Conservation (phyloP, 2,113 vertebrate species). For the Bufo bufo region DNA sequence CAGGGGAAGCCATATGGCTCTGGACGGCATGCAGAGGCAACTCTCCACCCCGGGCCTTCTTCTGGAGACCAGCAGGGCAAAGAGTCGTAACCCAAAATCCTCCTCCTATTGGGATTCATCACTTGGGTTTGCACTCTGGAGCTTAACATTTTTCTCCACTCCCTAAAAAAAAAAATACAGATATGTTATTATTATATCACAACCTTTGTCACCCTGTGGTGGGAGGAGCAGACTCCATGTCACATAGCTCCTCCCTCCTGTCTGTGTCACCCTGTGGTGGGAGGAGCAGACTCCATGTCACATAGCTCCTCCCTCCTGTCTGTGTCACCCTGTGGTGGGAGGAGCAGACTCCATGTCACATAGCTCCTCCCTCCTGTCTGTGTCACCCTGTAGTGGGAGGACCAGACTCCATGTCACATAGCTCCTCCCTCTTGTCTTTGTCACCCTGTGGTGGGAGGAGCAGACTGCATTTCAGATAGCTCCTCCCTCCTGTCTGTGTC, state of each 20-base stretch:
- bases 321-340: slow-evolving; percentile 8
- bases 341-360: slow-evolving; percentile 22
- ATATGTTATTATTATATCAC: background rate
- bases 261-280: background rate
- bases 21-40: slow-evolving; percentile 48
- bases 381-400: slow-evolving; percentile 4
- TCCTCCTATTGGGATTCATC: slow-evolving; percentile 49
- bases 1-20: slow-evolving; percentile 20
- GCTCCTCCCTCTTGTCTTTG: background rate
- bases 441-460: slow-evolving; percentile 2
- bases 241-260: slow-evolving; percentile 2
- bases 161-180: background rate
- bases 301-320: no score
- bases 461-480: slow-evolving; percentile 26
- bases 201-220: background rate
- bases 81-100: slow-evolving; percentile 25
- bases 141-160: background rate
- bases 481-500: background rate
- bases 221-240: slow-evolving; percentile 17
- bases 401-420: no score
- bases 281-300: background rate
- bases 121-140: slow-evolving; percentile 10
- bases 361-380: background rate
- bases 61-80: background rate
- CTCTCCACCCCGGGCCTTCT: background rate